Evolutionary conservation across 2,888 invertebrate genomes (phyloP).

Genomic region (Escarpia spicata): DNA sequence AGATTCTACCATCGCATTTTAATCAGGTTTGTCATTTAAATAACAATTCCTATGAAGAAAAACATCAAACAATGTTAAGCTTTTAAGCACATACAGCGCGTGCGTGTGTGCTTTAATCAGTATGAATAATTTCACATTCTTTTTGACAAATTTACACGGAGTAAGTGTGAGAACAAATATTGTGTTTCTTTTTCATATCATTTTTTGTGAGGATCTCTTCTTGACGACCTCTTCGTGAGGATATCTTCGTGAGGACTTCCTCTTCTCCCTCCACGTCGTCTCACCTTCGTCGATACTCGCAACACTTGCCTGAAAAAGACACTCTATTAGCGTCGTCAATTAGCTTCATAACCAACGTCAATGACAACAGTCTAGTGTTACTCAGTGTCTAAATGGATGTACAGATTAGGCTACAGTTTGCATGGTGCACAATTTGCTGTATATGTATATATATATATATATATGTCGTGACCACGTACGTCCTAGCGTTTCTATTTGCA

Average conservation of each 20-base stretch:
- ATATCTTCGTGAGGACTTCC: not conserved
- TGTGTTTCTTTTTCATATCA: too few species aligned
- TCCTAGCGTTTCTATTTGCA: not conserved
- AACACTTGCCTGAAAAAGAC: slow-evolving; percentile 12
- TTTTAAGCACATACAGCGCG: not conserved
- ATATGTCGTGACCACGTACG: not conserved
- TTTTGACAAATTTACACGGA: too few species aligned
- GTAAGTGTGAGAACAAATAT: too few species aligned
- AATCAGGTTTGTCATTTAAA: not conserved
- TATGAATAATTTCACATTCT: not conserved
- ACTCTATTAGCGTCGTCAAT: not conserved
- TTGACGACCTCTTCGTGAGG: not conserved
- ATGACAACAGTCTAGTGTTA: not conserved
- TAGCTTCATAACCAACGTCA: not conserved
- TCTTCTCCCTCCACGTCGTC: not conserved
- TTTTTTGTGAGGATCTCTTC: not conserved
- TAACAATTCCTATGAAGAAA: not conserved
- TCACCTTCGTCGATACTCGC: not conserved
- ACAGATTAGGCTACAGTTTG: not conserved
- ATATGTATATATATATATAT: too few species aligned
- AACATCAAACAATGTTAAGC: not conserved
- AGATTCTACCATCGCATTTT: not conserved
- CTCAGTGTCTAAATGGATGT: not conserved
- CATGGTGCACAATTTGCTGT: not conserved
- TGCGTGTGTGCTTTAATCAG: not conserved